Conservation (phyloP, 2,888 invertebrate genomes). For the Pachycephus smyrnensis region DNA sequence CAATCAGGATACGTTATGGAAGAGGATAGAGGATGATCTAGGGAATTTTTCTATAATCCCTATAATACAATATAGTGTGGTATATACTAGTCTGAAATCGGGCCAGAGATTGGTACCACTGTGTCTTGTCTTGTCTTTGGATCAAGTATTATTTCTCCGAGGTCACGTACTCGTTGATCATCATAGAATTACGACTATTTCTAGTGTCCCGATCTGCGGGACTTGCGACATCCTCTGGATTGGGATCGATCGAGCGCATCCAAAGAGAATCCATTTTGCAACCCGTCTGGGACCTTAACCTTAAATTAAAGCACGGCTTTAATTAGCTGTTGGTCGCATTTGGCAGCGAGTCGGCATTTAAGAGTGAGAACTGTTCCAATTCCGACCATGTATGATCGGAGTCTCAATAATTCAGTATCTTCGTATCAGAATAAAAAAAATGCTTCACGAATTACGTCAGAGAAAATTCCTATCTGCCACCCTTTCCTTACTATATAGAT, state of each 20-base stretch:
- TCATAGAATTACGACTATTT: not conserved
- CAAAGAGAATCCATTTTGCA: conserved; percentile 2
- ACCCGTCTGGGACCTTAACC: conserved; percentile 26
- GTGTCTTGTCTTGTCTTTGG: not conserved
- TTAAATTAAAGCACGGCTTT: conserved; percentile 16
- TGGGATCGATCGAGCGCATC: conserved; percentile 2
- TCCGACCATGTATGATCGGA: not conserved
- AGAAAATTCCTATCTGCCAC: not conserved
- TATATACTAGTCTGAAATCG: not conserved
- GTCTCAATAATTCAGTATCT: not conserved
- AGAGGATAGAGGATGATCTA: not conserved
- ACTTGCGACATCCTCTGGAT: not conserved
- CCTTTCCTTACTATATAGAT: not conserved
- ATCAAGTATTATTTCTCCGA: not conserved
- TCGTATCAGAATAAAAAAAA: not conserved
- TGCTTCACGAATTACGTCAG: not conserved
- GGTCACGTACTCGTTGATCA: not conserved
- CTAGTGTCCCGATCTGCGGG: not conserved
- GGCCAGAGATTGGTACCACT: not conserved
- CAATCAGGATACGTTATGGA: not conserved
- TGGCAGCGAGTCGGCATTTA: not conserved
- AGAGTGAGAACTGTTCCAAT: not conserved
- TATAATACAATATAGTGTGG: not conserved
- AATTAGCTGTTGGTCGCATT: not conserved
- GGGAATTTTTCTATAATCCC: not conserved